phyloP scores from a whole-genome alignment of 2,113 vertebrate species.

The Pelobates fuscus region DNA sequence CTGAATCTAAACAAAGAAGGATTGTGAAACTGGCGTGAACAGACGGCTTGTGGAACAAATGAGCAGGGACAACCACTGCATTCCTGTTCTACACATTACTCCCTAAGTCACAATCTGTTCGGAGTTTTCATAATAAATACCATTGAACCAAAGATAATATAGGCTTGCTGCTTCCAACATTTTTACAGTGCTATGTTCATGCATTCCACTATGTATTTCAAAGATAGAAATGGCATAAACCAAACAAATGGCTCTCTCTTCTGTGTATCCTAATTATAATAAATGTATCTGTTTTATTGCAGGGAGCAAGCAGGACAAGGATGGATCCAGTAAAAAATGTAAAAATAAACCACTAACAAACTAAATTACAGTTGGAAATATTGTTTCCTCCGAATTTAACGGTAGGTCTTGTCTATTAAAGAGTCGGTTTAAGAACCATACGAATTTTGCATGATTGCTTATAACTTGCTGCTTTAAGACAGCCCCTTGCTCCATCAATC shows the following conservation, averaged over 20 bases:
- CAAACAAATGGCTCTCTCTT: not conserved
- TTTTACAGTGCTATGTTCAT: not conserved
- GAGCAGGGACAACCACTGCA: constrained; percentile 33
- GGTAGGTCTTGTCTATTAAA: too few species aligned
- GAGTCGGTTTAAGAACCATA: too few species aligned
- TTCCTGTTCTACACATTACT: constrained; percentile 41
- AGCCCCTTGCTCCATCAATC: too few species aligned
- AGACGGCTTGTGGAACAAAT: constrained; percentile 24
- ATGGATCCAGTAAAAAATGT: too few species aligned
- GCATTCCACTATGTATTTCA: constrained; percentile 8
- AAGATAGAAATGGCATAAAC: constrained; percentile 18
- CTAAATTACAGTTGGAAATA: too few species aligned
- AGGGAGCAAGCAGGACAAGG: too few species aligned
- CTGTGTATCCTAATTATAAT: too few species aligned
- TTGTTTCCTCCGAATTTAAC: too few species aligned
- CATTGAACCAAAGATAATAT: constrained; percentile 24
- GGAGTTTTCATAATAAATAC: constrained; percentile 27
- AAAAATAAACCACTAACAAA: too few species aligned
- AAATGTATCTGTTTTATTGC: too few species aligned
- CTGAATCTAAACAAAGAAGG: constrained; percentile 38
- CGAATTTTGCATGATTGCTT: too few species aligned
- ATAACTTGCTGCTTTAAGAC: too few species aligned
- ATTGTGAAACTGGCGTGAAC: constrained; percentile 19
- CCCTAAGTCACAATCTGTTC: constrained; percentile 14
- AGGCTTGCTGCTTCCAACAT: constrained; percentile 22